Evolutionary conservation across 2,888 invertebrate species (phyloP), one percentile per base, ranked within the genome.

Genomic region (Crioceris asparagi): DNA sequence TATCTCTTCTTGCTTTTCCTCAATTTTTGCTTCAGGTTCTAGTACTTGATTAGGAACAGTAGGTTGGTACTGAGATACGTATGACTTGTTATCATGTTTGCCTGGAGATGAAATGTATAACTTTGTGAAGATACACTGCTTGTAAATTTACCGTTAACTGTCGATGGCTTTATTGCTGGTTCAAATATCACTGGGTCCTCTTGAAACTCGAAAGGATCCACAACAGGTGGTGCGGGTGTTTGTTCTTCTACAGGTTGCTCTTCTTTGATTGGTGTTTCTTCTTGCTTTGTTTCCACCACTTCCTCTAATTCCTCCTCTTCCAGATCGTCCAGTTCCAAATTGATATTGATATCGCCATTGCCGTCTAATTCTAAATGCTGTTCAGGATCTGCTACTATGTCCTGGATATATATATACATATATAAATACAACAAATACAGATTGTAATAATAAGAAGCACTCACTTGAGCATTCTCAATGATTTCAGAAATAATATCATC

Each of bases 401-500:
- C 69, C 35, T 55, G 26, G 4, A 11, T 25, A 3, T 3, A 27
- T 6, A 12, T 8, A 27, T 12, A 27, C 14, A 27, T 6, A 11
- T 27, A 21, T 21, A 21, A 21, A 21, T 7, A 21, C 21, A n/a
- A n/a, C n/a, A n/a, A n/a, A n/a, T n/a, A n/a, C n/a, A 21, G 10
- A 21, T 10, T 11, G 12, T 11, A 25, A 25, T 25, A 4, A 7
- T 7, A 7, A 4, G 11, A 11, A 14, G 12, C 27, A 27, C 27
- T 2, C 15, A 27, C 27, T 15, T 27, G 52, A 3, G 67, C 68
- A 40, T 68, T 70, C 46, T 71, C 69, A 11, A 70, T 70, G 38
- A 71, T 66, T 51, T 70, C 70, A 1, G 70, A 68, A 16, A 68
- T 67, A 27, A 68, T 69, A 12, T 69, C 67, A 47, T 71, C 70